These are phyloP conservation scores for Lycia hirtaria DNA, from an alignment of 2,888 invertebrate species.

Conservation along the genomic window DNA sequence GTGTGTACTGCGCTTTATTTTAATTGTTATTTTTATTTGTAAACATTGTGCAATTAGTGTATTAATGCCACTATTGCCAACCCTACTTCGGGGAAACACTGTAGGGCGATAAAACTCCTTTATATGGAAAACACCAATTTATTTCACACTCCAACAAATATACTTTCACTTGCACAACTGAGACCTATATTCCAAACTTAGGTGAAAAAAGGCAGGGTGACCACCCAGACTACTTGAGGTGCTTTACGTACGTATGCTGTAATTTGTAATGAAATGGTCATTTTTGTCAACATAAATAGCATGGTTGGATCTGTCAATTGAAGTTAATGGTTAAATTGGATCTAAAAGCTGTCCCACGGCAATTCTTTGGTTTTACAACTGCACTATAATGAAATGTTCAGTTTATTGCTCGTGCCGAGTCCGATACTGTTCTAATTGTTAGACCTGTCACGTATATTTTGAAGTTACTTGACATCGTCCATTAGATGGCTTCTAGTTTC, in stretches of 20 bases:
- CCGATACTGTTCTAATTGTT: constrained; percentile 1
- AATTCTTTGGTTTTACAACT: constrained; percentile 46
- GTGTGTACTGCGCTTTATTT: constrained; percentile 1
- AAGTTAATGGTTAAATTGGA: constrained; percentile 61
- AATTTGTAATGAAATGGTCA: constrained; percentile 1
- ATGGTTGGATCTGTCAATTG: constrained; percentile 60
- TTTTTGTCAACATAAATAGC: constrained; percentile 48
- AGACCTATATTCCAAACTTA: too few relatives aligned
- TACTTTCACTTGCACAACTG: too few relatives aligned
- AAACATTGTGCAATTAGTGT: not conserved
- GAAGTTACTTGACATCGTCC: not conserved
- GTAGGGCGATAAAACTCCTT: too few relatives aligned
- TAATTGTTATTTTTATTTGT: constrained; percentile 9
- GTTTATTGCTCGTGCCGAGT: constrained; percentile 17
- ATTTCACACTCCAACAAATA: too few relatives aligned
- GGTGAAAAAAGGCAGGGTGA: too few relatives aligned
- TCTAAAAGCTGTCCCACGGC: constrained; percentile 52
- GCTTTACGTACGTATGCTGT: too few relatives aligned
- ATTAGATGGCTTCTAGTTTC: not conserved
- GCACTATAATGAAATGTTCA: constrained; percentile 25
- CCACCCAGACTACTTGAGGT: too few relatives aligned
- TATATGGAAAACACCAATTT: too few relatives aligned
- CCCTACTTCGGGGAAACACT: too few relatives aligned
- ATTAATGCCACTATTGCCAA: too few relatives aligned
- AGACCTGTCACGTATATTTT: not conserved